Evolutionary conservation across 1,140 invertebrate genomes (phyloP).

Genomic region (Eufriesea mexicana): DNA sequence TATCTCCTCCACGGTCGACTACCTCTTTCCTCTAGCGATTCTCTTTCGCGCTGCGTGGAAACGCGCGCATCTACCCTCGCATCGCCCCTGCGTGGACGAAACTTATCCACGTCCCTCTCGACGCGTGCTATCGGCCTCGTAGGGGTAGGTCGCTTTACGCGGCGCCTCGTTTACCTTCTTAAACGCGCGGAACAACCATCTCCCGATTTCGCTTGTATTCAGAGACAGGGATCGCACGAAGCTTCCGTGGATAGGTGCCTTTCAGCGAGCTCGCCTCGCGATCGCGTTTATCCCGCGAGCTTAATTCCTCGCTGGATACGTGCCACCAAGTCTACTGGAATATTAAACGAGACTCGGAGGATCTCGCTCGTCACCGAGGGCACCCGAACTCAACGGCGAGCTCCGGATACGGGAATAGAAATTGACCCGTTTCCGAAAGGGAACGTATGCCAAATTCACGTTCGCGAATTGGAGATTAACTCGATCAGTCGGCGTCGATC

Average conservation of each 20-base stretch:
- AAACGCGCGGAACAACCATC: constrained; percentile 46
- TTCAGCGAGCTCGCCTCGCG: neutral
- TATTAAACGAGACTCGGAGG: neutral
- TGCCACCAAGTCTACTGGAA: neutral
- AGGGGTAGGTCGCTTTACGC: constrained; percentile 54
- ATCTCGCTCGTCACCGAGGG: too few species aligned
- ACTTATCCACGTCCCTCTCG: constrained; percentile 14
- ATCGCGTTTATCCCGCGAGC: neutral
- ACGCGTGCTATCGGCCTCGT: constrained; percentile 6
- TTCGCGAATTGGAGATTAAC: too few species aligned
- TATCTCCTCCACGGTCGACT: neutral
- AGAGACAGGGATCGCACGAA: too few species aligned
- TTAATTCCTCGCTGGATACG: neutral
- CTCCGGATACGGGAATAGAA: neutral
- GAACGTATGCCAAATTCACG: too few species aligned
- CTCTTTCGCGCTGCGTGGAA: neutral
- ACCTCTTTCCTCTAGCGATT: neutral
- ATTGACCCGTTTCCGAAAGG: neutral
- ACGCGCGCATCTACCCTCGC: constrained; percentile 12
- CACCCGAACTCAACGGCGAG: too few species aligned
- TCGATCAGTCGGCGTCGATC: too few species aligned
- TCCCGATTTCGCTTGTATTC: constrained; percentile 1
- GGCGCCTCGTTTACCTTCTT: constrained; percentile 56
- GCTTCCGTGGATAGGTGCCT: too few species aligned
- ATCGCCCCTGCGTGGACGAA: constrained; percentile 17